phyloP scores from a whole-genome alignment of 2,888 invertebrate genomes.

The Nectonema munidae region DNA sequence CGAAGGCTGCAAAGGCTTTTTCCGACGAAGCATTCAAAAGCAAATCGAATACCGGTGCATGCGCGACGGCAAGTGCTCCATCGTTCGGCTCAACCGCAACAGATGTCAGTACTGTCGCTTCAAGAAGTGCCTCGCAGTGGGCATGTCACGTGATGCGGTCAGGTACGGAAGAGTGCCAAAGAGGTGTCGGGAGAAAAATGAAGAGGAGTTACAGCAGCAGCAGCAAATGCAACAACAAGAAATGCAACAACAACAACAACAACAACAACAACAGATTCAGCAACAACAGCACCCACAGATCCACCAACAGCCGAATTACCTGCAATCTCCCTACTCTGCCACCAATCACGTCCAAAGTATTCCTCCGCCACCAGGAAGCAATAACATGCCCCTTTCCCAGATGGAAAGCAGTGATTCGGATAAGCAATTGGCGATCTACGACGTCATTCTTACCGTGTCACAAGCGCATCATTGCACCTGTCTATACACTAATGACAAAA shows the following conservation, averaged over 20 bases:
- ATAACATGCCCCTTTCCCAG: neutral
- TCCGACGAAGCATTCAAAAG: slow-evolving; percentile 70
- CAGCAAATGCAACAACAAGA: neutral
- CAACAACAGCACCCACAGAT: neutral
- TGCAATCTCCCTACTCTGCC: neutral
- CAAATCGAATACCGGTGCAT: slow-evolving; percentile 78
- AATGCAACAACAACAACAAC: neutral
- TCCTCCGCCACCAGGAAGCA: neutral
- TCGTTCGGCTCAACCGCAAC: slow-evolving; percentile 64
- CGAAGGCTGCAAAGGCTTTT: slow-evolving; percentile 93
- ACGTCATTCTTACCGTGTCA: slow-evolving; percentile 42
- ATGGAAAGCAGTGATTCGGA: neutral
- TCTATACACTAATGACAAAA: slow-evolving; percentile 51
- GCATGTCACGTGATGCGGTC: slow-evolving; percentile 82
- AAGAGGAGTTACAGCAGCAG: slow-evolving; percentile 9
- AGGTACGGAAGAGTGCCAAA: slow-evolving; percentile 83
- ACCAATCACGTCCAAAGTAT: neutral
- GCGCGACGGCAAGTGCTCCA: slow-evolving; percentile 64
- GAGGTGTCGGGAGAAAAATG: slow-evolving; percentile 36
- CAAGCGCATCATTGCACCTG: slow-evolving; percentile 53
- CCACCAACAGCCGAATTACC: neutral
- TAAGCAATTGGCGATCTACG: slow-evolving; percentile 35
- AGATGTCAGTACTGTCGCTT: slow-evolving; percentile 80
- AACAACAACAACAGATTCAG: neutral
- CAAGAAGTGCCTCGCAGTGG: slow-evolving; percentile 73